A percentile compares a stretch with the other conserved stretches of the same genome.
Conservation (phyloP, 2,888 invertebrate genomes). For the Drosophila yooni region DNA sequence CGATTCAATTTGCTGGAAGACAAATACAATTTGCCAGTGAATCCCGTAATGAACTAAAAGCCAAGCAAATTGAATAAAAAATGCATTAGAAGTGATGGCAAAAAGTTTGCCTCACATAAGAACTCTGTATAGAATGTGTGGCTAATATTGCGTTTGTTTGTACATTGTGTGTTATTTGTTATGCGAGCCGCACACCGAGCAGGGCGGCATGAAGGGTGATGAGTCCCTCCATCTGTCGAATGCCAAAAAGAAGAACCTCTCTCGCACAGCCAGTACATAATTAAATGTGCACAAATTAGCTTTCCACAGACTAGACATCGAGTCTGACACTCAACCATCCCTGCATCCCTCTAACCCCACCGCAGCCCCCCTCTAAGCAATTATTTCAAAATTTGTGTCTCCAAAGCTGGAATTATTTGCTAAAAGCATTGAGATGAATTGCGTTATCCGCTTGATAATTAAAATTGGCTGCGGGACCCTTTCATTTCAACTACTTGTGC, state of each 20-base stretch:
- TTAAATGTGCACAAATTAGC: constrained; percentile 50
- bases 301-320: constrained; percentile 28
- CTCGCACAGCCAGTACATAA: constrained; percentile 28
- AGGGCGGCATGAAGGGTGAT: background rate
- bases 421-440: constrained; percentile 2
- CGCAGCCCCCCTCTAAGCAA: background rate
- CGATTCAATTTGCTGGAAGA: constrained; percentile 47
- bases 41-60: constrained; percentile 58
- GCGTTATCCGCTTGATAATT: constrained; percentile 34
- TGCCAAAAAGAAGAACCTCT: constrained; percentile 7
- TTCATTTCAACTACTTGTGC: constrained; percentile 24
- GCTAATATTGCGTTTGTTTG: background rate
- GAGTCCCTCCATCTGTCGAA: background rate
- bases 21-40: constrained; percentile 31
- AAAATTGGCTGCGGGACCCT: constrained; percentile 29
- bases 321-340: constrained; percentile 1
- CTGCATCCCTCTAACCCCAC: background rate
- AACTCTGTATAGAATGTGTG: constrained; percentile 26
- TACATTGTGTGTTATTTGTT: constrained; percentile 21
- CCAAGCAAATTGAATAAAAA: constrained; percentile 48
- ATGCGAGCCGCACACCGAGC: constrained; percentile 5
- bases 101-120: constrained; percentile 42
- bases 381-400: constrained; percentile 33
- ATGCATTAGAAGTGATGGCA: constrained; percentile 52
- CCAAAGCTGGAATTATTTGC: constrained; percentile 10